Conservation (phyloP, 2,888 invertebrate species). For the Plagiodera versicolora region DNA sequence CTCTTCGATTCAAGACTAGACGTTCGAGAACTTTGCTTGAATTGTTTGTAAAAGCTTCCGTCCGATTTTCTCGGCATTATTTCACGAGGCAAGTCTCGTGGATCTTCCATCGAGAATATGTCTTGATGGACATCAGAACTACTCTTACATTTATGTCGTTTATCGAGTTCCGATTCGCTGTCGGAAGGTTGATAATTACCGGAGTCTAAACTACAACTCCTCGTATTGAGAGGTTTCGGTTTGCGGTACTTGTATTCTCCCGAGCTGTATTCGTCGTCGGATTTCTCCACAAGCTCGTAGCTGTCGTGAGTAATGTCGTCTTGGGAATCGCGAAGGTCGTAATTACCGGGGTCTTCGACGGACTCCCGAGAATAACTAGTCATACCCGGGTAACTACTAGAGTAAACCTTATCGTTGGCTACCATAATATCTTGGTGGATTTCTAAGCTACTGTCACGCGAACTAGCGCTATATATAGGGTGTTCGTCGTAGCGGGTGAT, state of each 20-base stretch:
- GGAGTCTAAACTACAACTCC: slow-evolving; percentile 76
- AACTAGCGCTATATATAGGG: slow-evolving; percentile 64
- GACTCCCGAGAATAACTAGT: slow-evolving; percentile 67
- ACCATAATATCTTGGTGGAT: slow-evolving; percentile 67
- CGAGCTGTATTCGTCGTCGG: slow-evolving; percentile 64
- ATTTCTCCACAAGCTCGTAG: slow-evolving; percentile 81
- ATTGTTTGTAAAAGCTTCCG: slow-evolving; percentile 72
- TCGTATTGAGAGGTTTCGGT: slow-evolving; percentile 49
- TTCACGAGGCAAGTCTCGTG: slow-evolving; percentile 71
- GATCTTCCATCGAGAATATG: slow-evolving; percentile 78
- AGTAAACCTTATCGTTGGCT: slow-evolving; percentile 74
- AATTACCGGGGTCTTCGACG: slow-evolving; percentile 65
- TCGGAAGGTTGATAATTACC: slow-evolving; percentile 77
- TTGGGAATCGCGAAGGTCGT: slow-evolving; percentile 71
- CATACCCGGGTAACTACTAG: slow-evolving; percentile 84
- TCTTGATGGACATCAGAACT: slow-evolving; percentile 72
- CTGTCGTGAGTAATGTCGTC: slow-evolving; percentile 88
- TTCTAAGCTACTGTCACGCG: slow-evolving; percentile 65
- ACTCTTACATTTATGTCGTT: slow-evolving; percentile 65
- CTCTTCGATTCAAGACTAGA: slow-evolving; percentile 67
- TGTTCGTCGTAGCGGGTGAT: slow-evolving; percentile 74
- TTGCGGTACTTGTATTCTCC: slow-evolving; percentile 50
- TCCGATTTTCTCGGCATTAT: slow-evolving; percentile 73
- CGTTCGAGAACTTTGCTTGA: slow-evolving; percentile 67
- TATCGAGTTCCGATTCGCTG: slow-evolving; percentile 65